A percentile compares a stretch with the other conserved stretches of the same genome.
These are phyloP conservation scores for Melanocharis versteri DNA, from an alignment of 2,113 vertebrate species.

Conservation along the genomic window DNA sequence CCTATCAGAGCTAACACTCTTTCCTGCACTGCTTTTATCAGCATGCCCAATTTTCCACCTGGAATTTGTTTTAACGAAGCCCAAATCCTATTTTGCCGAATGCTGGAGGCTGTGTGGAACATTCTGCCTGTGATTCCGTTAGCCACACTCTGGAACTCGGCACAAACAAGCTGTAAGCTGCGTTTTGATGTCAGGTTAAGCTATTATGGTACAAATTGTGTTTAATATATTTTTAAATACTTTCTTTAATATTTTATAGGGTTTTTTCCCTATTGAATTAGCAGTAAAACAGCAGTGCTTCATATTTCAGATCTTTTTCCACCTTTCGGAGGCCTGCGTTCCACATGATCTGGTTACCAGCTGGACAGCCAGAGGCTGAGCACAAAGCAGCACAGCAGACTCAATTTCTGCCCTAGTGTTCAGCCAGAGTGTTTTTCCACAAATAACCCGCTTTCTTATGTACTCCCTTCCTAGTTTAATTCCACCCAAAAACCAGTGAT, in stretches of 20 bases:
- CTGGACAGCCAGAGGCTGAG: conserved; percentile 60
- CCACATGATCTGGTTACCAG: conserved; percentile 60
- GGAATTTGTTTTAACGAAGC: conserved; percentile 66
- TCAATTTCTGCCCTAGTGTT: neutral
- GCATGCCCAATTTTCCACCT: conserved; percentile 65
- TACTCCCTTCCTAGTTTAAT: neutral
- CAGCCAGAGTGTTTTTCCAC: neutral
- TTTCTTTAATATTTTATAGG: conserved; percentile 75
- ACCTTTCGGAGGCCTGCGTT: conserved; percentile 43
- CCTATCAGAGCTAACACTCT: conserved; percentile 61
- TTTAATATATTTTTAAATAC: conserved; percentile 77
- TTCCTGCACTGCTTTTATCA: conserved; percentile 63
- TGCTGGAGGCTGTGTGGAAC: conserved; percentile 49
- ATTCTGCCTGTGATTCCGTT: conserved; percentile 15
- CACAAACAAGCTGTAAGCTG: conserved; percentile 58
- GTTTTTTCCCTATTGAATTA: conserved; percentile 60
- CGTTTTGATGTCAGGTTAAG: conserved; percentile 63
- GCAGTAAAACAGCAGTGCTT: conserved; percentile 63
- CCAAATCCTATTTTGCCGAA: conserved; percentile 53
- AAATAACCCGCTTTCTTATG: conserved; percentile 3
- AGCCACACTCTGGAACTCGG: neutral
- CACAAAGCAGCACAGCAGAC: conserved; percentile 39
- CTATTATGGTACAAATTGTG: conserved; percentile 73
- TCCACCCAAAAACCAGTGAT: neutral
- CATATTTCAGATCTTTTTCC: conserved; percentile 60